Percentiles rank a stretch among this genome's conserved stretches.
These are phyloP conservation scores for Brachyhypopomus occidentalis DNA, from an alignment of 2,113 vertebrate genomes.

Conservation along the genomic window DNA sequence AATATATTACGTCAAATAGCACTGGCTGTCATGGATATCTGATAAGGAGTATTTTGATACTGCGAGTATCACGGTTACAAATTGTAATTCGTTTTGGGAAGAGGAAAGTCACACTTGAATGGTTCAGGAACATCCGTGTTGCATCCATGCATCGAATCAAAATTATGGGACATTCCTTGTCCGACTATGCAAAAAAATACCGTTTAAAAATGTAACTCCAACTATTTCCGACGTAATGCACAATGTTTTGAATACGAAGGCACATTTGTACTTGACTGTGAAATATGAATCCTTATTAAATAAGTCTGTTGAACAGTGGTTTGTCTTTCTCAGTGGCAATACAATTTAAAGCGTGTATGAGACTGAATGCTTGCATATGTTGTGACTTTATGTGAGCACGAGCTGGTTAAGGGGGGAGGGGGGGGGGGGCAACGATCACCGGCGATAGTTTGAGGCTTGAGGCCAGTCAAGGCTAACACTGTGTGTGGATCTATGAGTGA, in stretches of 20 bases:
- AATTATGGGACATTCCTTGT: no score
- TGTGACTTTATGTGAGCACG: conserved; percentile 23
- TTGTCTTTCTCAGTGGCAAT: neutral
- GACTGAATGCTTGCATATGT: conserved; percentile 26
- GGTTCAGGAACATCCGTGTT: no score
- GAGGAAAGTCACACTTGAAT: no score
- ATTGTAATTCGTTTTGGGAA: no score
- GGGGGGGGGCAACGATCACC: conserved; percentile 44
- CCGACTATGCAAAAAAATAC: no score
- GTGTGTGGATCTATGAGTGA: conserved; percentile 47
- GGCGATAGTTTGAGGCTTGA: conserved; percentile 52
- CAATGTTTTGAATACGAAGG: no score
- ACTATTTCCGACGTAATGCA: no score
- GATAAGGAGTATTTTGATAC: neutral
- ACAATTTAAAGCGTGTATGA: neutral
- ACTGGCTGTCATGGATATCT: neutral
- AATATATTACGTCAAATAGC: neutral
- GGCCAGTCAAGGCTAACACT: conserved; percentile 44
- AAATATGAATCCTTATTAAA: no score
- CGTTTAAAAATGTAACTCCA: no score
- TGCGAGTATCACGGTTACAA: no score
- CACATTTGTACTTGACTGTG: no score
- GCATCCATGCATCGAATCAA: no score
- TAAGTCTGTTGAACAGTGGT: neutral
- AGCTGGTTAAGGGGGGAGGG: conserved; percentile 16